phyloP scores from a whole-genome alignment of 2,797 vertebrate genomes.

The Myripristis jacobus region DNA sequence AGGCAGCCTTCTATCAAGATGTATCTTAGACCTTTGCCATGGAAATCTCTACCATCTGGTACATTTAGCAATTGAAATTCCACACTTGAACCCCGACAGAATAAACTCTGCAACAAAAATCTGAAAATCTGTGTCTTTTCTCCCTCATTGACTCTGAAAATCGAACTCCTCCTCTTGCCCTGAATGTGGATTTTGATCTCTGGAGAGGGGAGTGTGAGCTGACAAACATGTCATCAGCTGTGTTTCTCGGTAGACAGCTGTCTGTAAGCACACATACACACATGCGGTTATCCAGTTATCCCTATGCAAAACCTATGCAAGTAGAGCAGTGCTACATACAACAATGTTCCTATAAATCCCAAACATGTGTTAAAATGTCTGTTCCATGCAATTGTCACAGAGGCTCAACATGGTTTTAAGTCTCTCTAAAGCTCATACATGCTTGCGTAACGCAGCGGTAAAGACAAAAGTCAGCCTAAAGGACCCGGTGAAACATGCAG shows the following conservation, averaged over 20 bases:
- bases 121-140: not conserved
- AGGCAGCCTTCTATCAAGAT: not conserved
- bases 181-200: constrained; percentile 39
- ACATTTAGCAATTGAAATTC: not conserved
- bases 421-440: not conserved
- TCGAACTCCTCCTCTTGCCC: constrained; percentile 25
- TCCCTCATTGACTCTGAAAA: constrained; percentile 9
- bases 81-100: not conserved
- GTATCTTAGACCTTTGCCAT: not conserved
- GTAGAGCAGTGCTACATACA: not conserved
- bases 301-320: too few relatives aligned
- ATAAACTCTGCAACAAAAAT: not conserved
- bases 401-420: too few relatives aligned
- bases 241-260: constrained; percentile 60
- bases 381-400: not conserved
- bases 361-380: not conserved
- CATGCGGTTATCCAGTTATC: not conserved
- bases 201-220: constrained; percentile 25
- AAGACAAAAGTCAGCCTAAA: constrained; percentile 11
- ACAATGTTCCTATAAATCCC: constrained; percentile 1
- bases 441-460: not conserved
- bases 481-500: constrained; percentile 24
- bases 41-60: not conserved
- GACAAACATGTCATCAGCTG: constrained; percentile 66
- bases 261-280: constrained; percentile 54